Evolutionary conservation across 2,797 vertebrate species (phyloP), one percentile per base, ranked within the genome.

Genomic region (Staurois parvus): DNA sequence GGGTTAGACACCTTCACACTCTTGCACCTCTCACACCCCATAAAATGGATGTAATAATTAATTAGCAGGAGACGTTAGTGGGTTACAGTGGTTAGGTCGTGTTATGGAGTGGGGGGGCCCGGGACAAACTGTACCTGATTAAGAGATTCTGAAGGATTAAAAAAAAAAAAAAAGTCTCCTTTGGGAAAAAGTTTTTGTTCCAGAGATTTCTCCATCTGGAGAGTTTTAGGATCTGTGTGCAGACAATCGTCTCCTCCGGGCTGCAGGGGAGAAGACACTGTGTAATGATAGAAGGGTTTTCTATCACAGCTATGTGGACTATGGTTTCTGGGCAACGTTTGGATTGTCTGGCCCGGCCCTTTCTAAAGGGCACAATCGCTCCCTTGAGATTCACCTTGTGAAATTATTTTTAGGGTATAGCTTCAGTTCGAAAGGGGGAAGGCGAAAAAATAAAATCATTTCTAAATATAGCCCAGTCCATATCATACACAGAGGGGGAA

Each of bases 401-500:
- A 19, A 12, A 81, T 81, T 95, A 94, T 95, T 94, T 95, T 94
- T 94, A 95, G 90, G 89, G 91, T 92, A 94, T 90, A 86, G 92
- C 91, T 94, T 94, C 84, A 85, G 91, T 94, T 66, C 29, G 90
- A 89, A 62, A 40, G 42, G 90, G 37, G 87, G 89, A 90, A 91
- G 91, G 90, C 89, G 91, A 88, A 91, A 89, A 89, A 90, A 91
- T 91, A 92, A 70, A 83, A 68, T 26, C 6, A 90, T 88, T 92
- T 94, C 94, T 95, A 95, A 93, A 93, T 91, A 94, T 94, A 94
- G 92, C 93, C 90, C 87, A 86, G 88, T 89, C 91, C 90, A 89
- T 91, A 92, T 93, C 92, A 91, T 92, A 93, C 89, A 88, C 94
- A 87, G 87, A 88, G 90, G 90, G 72, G n/a, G 56, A 37, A 3